Percentiles rank a stretch among this genome's conserved stretches.
These are phyloP conservation scores for Romanogobio albipinnatus DNA, from an alignment of 2,113 vertebrate species.

Conservation along the genomic window DNA sequence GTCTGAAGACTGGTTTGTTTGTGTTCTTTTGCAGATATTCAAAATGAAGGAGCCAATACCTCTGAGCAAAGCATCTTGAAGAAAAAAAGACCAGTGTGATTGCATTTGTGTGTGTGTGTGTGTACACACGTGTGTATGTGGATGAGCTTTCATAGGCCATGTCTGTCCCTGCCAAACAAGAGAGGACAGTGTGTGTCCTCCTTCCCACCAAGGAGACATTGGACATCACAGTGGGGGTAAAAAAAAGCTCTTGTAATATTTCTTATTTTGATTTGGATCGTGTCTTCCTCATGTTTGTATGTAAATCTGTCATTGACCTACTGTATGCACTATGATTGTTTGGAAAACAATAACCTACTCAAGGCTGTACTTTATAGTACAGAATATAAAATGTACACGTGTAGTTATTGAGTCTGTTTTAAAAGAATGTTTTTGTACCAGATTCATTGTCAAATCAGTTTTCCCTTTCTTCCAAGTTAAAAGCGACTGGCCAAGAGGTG, in stretches of 20 bases:
- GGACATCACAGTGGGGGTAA: constrained; percentile 79
- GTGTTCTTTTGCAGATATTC: constrained; percentile 15
- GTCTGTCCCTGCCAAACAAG: constrained; percentile 73
- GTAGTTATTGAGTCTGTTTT: neutral
- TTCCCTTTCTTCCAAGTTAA: constrained; percentile 71
- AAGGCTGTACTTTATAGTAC: neutral
- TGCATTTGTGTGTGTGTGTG: neutral
- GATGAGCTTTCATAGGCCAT: constrained; percentile 56
- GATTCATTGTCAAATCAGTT: constrained; percentile 10
- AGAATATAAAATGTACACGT: neutral
- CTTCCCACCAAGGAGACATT: constrained; percentile 85
- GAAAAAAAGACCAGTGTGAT: neutral
- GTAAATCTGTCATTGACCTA: neutral
- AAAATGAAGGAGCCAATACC: constrained; percentile 33
- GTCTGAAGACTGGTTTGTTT: neutral
- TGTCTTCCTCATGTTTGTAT: neutral
- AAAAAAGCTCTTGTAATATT: constrained; percentile 46
- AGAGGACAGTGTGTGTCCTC: constrained; percentile 81
- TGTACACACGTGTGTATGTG: neutral
- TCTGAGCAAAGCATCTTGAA: neutral
- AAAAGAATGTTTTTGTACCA: neutral
- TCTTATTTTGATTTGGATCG: neutral
- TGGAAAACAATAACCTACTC: neutral
- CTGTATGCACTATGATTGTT: neutral
- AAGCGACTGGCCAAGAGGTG: constrained; percentile 86